Conservation (phyloP, 1,140 invertebrate genomes). For the Hyphantria cunea region DNA sequence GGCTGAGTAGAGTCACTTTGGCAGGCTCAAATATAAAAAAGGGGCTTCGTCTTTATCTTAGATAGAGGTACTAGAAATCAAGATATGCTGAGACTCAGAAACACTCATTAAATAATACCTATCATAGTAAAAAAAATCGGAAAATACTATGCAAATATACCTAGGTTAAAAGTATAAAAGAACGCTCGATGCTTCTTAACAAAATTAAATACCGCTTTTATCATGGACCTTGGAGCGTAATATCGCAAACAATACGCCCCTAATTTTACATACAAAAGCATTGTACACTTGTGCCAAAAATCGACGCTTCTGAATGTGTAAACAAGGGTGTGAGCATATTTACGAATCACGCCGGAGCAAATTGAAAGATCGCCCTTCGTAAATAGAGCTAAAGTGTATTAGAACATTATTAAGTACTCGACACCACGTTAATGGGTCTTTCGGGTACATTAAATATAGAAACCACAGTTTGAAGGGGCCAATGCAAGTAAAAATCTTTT, state of each 20-base stretch:
- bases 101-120: too few relatives aligned
- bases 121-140: too few relatives aligned
- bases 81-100: too few relatives aligned
- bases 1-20: too few relatives aligned
- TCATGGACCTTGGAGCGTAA: too few relatives aligned
- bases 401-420: constrained; percentile 62
- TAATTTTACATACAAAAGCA: constrained; percentile 23
- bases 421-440: constrained; percentile 38
- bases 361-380: constrained; percentile 61
- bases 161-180: too few relatives aligned
- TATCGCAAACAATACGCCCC: constrained; percentile 15
- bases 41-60: too few relatives aligned
- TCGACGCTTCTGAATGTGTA: constrained; percentile 43
- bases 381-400: constrained; percentile 62
- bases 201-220: not conserved
- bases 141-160: too few relatives aligned
- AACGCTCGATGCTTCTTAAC: too few relatives aligned
- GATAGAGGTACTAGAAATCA: too few relatives aligned
- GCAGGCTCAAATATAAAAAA: too few relatives aligned
- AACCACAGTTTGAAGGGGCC: not conserved
- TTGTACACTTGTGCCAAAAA: constrained; percentile 38
- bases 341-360: constrained; percentile 70
- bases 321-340: constrained; percentile 58
- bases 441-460: not conserved
- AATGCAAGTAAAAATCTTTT: too few relatives aligned